Evolutionary conservation across 2,888 invertebrate genomes (phyloP).

Genomic region (Sinotaia quadrata): DNA sequence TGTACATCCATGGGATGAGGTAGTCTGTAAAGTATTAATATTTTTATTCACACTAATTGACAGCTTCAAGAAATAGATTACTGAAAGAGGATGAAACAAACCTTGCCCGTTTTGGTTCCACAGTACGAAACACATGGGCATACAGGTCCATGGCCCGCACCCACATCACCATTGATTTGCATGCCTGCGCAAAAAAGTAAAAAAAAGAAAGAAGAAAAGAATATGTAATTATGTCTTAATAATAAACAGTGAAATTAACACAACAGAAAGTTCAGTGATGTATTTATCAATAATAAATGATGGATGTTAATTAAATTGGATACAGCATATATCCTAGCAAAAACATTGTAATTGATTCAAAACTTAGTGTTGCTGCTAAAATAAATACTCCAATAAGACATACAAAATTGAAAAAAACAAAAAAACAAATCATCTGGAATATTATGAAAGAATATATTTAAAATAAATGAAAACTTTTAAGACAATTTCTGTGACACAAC

Average conservation of each 20-base stretch:
- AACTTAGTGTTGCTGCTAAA: no score
- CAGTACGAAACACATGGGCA: constrained; percentile 87
- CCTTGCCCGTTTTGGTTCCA: constrained; percentile 89
- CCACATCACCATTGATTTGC: constrained; percentile 93
- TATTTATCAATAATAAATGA: no score
- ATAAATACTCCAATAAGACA: no score
- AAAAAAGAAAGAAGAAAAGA: constrained; percentile 1
- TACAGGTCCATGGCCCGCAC: constrained; percentile 92
- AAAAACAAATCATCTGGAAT: no score
- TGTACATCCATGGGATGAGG: background rate
- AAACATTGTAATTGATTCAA: no score
- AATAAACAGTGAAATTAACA: background rate
- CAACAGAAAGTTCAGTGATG: no score
- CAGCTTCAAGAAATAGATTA: background rate
- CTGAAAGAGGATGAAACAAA: constrained; percentile 70
- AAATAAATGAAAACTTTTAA: no score
- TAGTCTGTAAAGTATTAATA: background rate
- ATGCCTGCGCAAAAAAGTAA: constrained; percentile 77
- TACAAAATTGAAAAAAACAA: no score
- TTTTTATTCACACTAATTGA: background rate
- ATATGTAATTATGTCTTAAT: background rate
- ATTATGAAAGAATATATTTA: no score
- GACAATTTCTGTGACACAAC: background rate
- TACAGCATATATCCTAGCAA: no score
- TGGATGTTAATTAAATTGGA: no score